These are phyloP conservation scores for Hemichromis elongatus DNA, from an alignment of 2,113 vertebrate species.

Conservation along the genomic window DNA sequence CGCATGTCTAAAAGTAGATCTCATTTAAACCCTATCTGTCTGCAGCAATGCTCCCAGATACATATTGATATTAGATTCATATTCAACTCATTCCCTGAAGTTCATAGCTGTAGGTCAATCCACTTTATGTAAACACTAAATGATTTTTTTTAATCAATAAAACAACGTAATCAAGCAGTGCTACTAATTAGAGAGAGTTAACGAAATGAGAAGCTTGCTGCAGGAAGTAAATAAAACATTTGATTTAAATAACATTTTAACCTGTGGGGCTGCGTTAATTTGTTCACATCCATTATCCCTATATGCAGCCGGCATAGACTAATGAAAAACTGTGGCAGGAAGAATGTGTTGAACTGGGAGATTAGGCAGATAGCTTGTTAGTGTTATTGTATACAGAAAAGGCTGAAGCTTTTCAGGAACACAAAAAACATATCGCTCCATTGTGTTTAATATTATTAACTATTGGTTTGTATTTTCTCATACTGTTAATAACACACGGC, in stretches of 20 bases:
- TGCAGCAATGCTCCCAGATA: not conserved
- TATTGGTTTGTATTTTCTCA: not conserved
- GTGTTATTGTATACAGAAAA: not conserved
- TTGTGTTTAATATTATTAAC: not conserved
- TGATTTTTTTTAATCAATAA: not conserved
- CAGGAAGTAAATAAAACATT: not conserved
- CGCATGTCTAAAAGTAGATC: not conserved
- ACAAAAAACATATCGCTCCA: not conserved
- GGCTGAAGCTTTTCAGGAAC: not conserved
- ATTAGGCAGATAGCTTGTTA: not conserved
- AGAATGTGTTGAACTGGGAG: not conserved
- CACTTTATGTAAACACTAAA: not conserved
- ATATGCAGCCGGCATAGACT: not conserved
- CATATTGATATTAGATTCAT: not conserved
- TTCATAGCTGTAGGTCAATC: not conserved
- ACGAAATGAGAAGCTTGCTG: not conserved
- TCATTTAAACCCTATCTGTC: not conserved
- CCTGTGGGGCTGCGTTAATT: not conserved
- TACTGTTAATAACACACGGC: not conserved
- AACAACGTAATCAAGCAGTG: conserved; percentile 7
- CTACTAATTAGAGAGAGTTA: conserved; percentile 3
- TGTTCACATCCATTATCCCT: not conserved
- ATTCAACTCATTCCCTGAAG: not conserved
- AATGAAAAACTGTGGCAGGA: not conserved
- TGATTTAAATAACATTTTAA: not conserved